Percentiles rank a stretch among this genome's conserved stretches.
Evolutionary conservation across 2,113 vertebrate species (phyloP).

Genomic region (Pelodiscus sinensis): DNA sequence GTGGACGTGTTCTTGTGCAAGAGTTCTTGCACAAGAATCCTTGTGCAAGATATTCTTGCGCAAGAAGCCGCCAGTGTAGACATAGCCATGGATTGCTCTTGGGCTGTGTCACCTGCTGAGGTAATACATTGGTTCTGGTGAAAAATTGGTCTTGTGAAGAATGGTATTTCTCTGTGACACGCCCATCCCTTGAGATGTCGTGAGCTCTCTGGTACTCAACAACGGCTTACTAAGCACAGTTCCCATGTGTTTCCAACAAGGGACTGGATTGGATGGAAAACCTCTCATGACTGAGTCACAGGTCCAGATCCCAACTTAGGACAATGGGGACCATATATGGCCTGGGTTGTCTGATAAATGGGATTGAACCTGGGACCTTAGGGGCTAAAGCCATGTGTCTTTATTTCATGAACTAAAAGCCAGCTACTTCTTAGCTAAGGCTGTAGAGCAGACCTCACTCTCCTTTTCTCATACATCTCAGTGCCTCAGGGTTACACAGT

Average conservation of each 20-base stretch:
- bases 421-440: no score
- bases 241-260: neutral
- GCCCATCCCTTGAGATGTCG: neutral
- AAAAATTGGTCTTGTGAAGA: neutral
- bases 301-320: neutral
- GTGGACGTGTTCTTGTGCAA: no score
- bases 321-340: neutral
- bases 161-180: conserved; percentile 26
- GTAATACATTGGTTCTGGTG: neutral
- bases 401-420: no score
- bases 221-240: neutral
- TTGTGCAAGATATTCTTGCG: no score
- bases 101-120: neutral
- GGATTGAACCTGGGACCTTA: no score
- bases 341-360: no score
- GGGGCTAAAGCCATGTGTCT: no score
- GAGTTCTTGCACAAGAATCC: no score
- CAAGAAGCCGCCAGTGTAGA: no score
- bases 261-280: neutral
- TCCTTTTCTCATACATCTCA: no score
- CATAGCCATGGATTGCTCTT: neutral
- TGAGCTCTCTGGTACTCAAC: neutral
- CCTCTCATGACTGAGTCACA: accelerated
- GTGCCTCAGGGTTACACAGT: neutral
- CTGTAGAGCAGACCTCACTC: no score